Evolutionary conservation across 2,113 vertebrate genomes (phyloP).

Genomic region (Ameiurus melas): DNA sequence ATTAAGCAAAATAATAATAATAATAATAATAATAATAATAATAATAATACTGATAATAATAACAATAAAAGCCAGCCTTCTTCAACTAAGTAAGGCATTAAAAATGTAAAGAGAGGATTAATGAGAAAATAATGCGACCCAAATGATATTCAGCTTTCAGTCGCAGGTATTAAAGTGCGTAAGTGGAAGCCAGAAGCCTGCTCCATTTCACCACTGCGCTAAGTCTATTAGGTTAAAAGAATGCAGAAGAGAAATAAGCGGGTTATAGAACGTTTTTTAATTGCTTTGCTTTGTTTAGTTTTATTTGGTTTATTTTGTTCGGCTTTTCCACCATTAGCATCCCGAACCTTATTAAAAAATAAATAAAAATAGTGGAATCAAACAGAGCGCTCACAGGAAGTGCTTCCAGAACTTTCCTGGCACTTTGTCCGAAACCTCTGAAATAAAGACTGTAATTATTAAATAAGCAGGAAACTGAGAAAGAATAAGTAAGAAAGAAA

Average conservation of each 20-base stretch:
- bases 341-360: conserved; percentile 59
- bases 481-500: conserved; percentile 43
- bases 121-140: conserved; percentile 70
- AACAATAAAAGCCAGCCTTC: neutral
- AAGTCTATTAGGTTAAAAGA: conserved; percentile 69
- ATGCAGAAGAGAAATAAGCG: conserved; percentile 72
- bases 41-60: neutral
- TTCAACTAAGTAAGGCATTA: conserved; percentile 64
- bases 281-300: conserved; percentile 64
- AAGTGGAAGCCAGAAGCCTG: conserved; percentile 67
- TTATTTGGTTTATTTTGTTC: conserved; percentile 60
- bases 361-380: conserved; percentile 64
- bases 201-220: conserved; percentile 63
- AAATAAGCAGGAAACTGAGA: conserved; percentile 9
- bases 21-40: neutral
- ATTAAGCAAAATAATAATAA: conserved; percentile 57
- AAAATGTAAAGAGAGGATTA: conserved; percentile 70
- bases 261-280: conserved; percentile 69
- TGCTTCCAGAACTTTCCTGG: conserved; percentile 66
- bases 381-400: conserved; percentile 53
- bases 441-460: conserved; percentile 73
- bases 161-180: conserved; percentile 58
- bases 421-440: conserved; percentile 68
- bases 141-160: conserved; percentile 59
- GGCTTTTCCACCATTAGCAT: conserved; percentile 59